Conservation (phyloP, 2,888 invertebrate genomes). For the Eristalis tenax region DNA sequence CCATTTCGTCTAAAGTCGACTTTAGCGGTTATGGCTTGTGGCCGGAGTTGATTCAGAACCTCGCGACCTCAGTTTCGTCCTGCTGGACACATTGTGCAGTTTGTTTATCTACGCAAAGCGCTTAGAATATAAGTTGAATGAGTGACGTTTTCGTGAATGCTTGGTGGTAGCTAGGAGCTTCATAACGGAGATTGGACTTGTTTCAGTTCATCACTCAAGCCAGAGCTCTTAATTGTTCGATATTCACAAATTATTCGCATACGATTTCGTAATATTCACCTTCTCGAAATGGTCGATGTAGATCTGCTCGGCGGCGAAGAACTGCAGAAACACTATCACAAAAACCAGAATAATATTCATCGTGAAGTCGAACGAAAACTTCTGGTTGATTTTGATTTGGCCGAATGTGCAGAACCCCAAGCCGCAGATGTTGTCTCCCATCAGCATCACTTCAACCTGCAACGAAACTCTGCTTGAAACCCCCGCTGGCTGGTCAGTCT, state of each 20-base stretch:
- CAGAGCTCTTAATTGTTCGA: not conserved
- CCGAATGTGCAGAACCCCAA: not conserved
- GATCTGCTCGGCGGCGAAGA: not conserved
- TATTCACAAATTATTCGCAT: not conserved
- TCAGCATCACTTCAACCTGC: not conserved
- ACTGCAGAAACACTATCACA: not conserved
- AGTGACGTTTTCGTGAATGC: no score
- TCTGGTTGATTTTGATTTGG: not conserved
- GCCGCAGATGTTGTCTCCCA: not conserved
- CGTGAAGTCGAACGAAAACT: not conserved
- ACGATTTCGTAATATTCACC: not conserved
- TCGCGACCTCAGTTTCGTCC: no score
- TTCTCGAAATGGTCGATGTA: not conserved
- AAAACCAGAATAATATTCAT: not conserved
- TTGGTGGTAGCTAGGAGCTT: no score
- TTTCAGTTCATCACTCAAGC: no score
- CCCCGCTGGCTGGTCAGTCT: not conserved
- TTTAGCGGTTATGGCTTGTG: no score
- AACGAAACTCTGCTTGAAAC: not conserved
- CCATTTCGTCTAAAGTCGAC: no score
- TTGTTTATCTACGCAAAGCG: no score
- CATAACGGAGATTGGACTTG: no score
- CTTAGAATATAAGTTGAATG: no score
- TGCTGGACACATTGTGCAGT: no score
- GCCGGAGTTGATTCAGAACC: no score